These are phyloP conservation scores for Ptyas mucosa DNA, from an alignment of 2,113 vertebrate species.

Conservation along the genomic window DNA sequence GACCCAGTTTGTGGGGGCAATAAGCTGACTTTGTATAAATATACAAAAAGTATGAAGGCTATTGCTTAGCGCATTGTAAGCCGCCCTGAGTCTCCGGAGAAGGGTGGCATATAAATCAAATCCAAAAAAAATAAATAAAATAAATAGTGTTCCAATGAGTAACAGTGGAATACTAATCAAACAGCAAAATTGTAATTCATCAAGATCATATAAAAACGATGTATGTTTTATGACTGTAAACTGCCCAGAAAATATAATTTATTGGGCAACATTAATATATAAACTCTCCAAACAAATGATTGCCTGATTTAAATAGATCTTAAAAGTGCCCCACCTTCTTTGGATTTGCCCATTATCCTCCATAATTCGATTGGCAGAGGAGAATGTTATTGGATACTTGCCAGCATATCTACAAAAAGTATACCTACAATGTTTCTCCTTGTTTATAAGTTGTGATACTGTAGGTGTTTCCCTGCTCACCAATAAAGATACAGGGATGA, in stretches of 20 bases:
- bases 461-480: not conserved
- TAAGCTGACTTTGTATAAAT: no score
- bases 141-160: not conserved
- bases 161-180: not conserved
- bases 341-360: not conserved
- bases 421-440: not conserved
- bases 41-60: no score
- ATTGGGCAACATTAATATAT: not conserved
- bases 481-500: not conserved
- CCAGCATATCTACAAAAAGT: not conserved
- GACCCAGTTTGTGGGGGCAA: no score
- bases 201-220: not conserved
- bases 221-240: not conserved
- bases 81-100: no score
- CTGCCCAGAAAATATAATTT: not conserved
- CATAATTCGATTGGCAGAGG: not conserved
- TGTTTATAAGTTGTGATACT: not conserved
- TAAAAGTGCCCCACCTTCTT: not conserved
- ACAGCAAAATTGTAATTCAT: not conserved
- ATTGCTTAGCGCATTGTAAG: no score
- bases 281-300: not conserved
- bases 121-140: no score
- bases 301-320: not conserved
- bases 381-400: not conserved
- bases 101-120: no score